These are phyloP conservation scores for Zingel zingel DNA, from an alignment of 2,113 vertebrate species.

Conservation along the genomic window DNA sequence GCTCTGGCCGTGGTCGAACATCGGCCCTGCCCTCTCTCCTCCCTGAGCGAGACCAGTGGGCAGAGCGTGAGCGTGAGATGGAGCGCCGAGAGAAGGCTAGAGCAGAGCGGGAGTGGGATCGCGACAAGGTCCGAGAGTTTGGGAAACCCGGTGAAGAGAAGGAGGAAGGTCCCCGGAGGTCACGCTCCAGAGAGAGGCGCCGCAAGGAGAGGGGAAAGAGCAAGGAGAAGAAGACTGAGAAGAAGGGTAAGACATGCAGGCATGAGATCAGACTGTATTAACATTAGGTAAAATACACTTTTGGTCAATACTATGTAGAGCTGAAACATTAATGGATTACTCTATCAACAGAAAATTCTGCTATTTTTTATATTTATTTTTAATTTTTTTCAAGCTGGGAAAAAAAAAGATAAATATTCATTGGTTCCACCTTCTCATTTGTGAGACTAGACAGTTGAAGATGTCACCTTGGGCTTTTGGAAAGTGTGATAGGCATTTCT, in stretches of 20 bases:
- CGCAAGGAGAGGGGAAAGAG: conserved; percentile 92
- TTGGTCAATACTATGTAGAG: background rate
- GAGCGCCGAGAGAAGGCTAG: conserved; percentile 90
- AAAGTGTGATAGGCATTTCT: background rate
- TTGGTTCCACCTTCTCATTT: background rate
- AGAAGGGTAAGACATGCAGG: conserved; percentile 85
- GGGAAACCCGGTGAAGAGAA: conserved; percentile 72
- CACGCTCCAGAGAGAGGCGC: conserved; percentile 87
- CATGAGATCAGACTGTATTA: background rate
- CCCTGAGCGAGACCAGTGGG: conserved; percentile 82
- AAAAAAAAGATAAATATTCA: too few relatives aligned
- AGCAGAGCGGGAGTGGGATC: conserved; percentile 94
- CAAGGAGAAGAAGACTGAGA: conserved; percentile 91
- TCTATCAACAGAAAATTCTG: too few relatives aligned
- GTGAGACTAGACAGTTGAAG: background rate
- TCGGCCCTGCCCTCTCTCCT: conserved; percentile 66
- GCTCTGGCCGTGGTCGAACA: conserved; percentile 50
- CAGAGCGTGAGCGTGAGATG: conserved; percentile 87
- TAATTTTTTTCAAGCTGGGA: too few relatives aligned
- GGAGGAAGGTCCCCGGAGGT: conserved; percentile 80
- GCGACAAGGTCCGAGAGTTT: conserved; percentile 91
- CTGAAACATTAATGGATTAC: background rate
- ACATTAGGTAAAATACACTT: background rate
- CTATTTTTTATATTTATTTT: too few relatives aligned
- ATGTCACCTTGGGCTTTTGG: background rate